Conservation (phyloP, 2,888 invertebrate genomes). For the Dasypogon diadema region DNA sequence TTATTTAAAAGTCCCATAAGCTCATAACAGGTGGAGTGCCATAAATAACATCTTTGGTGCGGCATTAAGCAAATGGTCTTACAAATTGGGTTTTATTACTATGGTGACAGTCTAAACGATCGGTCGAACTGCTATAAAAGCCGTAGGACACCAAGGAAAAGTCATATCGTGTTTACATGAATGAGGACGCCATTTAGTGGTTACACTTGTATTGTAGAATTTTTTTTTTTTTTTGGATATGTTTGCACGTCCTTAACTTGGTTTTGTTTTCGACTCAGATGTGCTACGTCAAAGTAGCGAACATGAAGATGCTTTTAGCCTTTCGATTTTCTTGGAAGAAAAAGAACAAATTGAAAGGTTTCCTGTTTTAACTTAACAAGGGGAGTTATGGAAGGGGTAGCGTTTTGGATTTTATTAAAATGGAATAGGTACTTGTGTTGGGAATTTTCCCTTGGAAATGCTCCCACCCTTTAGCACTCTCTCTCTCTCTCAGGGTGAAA, state of each 20-base stretch:
- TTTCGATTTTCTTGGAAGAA: neutral
- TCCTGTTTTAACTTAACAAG: neutral
- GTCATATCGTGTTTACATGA: slow-evolving; percentile 27
- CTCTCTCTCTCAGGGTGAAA: too few relatives aligned
- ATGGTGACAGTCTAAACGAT: slow-evolving; percentile 40
- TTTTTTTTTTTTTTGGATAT: neutral
- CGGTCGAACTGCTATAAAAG: slow-evolving; percentile 4
- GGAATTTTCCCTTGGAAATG: neutral
- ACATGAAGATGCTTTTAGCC: neutral
- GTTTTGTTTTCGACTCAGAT: neutral
- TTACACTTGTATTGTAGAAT: neutral
- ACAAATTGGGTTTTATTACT: slow-evolving; percentile 44
- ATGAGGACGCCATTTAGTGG: slow-evolving; percentile 1
- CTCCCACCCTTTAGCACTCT: neutral
- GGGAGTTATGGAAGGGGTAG: neutral
- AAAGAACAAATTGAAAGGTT: neutral
- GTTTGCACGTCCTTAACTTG: neutral
- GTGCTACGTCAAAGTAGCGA: neutral
- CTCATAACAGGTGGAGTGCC: slow-evolving; percentile 31
- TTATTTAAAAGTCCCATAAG: slow-evolving; percentile 14
- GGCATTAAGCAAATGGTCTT: slow-evolving; percentile 45
- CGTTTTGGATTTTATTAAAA: neutral
- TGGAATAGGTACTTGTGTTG: neutral
- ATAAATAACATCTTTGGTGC: slow-evolving; percentile 43
- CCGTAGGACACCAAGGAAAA: neutral